A percentile compares a stretch with the other conserved stretches of the same genome.
Evolutionary conservation across 2,888 invertebrate species (phyloP).

Genomic region (Epicampocera succincta): DNA sequence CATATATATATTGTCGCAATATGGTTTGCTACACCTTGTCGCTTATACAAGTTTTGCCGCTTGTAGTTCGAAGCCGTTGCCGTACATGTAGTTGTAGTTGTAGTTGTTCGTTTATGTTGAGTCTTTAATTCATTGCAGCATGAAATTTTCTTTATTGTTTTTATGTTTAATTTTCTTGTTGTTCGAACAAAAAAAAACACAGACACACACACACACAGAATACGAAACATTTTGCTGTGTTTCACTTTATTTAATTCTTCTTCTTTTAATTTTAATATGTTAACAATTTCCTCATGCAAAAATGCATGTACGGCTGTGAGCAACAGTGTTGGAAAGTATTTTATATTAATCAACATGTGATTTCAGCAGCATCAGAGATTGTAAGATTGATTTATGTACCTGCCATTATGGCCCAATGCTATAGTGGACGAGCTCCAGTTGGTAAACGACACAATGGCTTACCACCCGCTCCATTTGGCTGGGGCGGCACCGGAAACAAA

Average conservation of each 20-base stretch:
- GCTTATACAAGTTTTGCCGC: conserved; percentile 1
- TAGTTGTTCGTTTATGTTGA: conserved; percentile 5
- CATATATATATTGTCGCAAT: conserved; percentile 10
- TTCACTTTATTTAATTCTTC: background rate
- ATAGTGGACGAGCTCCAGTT: too few relatives aligned
- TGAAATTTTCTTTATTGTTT: conserved; percentile 54
- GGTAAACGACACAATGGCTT: too few relatives aligned
- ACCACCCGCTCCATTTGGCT: too few relatives aligned
- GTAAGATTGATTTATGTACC: too few relatives aligned
- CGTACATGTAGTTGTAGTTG: background rate
- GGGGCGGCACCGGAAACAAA: too few relatives aligned
- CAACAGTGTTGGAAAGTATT: background rate
- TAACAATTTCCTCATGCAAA: conserved; percentile 62
- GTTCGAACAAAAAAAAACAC: background rate
- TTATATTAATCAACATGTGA: too few relatives aligned
- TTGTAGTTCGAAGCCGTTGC: conserved; percentile 1
- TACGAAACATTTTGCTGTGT: conserved; percentile 39
- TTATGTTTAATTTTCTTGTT: conserved; percentile 39
- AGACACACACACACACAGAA: too few relatives aligned
- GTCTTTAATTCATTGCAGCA: conserved; percentile 67
- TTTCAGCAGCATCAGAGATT: too few relatives aligned
- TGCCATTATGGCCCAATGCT: too few relatives aligned
- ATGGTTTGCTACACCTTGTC: conserved; percentile 35
- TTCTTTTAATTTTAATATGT: conserved; percentile 56
- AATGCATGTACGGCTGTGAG: background rate